Base-by-base conservation (phyloP, 2,888 invertebrate genomes). In the Mesochorus sp. region DNA sequence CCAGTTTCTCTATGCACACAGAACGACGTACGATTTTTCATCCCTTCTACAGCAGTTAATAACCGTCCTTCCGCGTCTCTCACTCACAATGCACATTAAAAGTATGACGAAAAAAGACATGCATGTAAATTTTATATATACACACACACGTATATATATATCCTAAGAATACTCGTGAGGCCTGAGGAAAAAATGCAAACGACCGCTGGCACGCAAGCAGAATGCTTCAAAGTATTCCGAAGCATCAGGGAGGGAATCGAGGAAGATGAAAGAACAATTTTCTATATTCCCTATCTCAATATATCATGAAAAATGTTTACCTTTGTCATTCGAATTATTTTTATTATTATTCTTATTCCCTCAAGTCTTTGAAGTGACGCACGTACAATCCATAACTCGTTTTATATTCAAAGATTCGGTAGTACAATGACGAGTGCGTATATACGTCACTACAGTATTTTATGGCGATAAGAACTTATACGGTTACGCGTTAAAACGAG, bases 141-240 rank as follows among this genome's bases (percentile, higher is more conserved):
- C 17, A 62, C 10, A 64, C 21, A 26, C n/a, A 64, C 17, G 37
- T 26, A 39, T 53, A 26, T 53, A 53, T 42, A 31, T 34, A 31
- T 55, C 49, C 44, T 53, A 6, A 12, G 44, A 6, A 14, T 10
- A 39, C 59, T 26, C 24, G 21, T 37, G n/a, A 47, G 53, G 12
- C 37, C 55, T 31, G 62, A 47, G 55, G 53, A 47, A 19, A 47
- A 21, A 57, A 68, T 37, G 55, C 24, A 55, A 68, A 75, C 53
- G 62, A 55, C 61, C 47, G 55, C 51, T 55, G 67, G 53, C 37
- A 75, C 68, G 74, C 53, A 61, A 68, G 55, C 19, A n/a, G 24
- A 34, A 61, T 37, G 19, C 59, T 12, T 53, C 34, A 42, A 51
- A 62, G 21, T n/a, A n/a, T 47, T 47, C 6, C 19, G 14, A 28